Percentiles rank a stretch among this genome's conserved stretches.
These are phyloP conservation scores for Xanthia icteritia DNA, from an alignment of 2,888 invertebrate genomes.

Conservation along the genomic window DNA sequence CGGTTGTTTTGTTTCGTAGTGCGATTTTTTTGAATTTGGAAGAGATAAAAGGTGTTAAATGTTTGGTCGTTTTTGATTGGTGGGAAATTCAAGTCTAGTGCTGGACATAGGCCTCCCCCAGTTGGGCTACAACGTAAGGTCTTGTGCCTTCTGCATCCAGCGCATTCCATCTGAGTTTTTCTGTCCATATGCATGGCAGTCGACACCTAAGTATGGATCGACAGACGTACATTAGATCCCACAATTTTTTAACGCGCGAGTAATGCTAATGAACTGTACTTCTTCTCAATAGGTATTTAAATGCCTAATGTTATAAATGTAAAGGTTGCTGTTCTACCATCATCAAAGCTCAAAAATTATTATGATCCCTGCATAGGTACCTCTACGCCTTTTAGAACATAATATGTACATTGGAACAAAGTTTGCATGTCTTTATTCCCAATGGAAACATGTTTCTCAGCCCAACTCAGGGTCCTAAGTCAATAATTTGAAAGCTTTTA, in stretches of 20 bases:
- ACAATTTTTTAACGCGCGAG: not conserved
- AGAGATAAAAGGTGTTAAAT: conserved; percentile 24
- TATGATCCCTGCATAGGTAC: no score
- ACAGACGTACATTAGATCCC: not conserved
- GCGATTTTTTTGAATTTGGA: conserved; percentile 40
- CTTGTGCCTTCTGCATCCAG: not conserved
- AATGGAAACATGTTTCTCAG: not conserved
- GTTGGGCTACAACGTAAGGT: not conserved
- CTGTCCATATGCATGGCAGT: not conserved
- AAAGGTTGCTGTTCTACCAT: not conserved
- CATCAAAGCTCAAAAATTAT: not conserved
- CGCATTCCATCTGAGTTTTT: not conserved
- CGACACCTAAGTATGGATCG: not conserved
- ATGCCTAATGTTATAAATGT: not conserved
- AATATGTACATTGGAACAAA: not conserved
- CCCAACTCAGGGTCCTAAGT: conserved; percentile 27
- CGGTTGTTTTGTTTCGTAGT: conserved; percentile 46
- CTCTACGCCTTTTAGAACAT: not conserved
- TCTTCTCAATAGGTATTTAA: not conserved
- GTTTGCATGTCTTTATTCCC: not conserved
- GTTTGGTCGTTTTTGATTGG: conserved; percentile 2
- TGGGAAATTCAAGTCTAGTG: not conserved
- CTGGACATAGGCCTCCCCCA: no score
- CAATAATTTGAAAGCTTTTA: conserved; percentile 53
- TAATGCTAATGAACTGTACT: not conserved